Evolutionary conservation across 2,888 invertebrate species (phyloP).

Genomic region (Tipula unca): DNA sequence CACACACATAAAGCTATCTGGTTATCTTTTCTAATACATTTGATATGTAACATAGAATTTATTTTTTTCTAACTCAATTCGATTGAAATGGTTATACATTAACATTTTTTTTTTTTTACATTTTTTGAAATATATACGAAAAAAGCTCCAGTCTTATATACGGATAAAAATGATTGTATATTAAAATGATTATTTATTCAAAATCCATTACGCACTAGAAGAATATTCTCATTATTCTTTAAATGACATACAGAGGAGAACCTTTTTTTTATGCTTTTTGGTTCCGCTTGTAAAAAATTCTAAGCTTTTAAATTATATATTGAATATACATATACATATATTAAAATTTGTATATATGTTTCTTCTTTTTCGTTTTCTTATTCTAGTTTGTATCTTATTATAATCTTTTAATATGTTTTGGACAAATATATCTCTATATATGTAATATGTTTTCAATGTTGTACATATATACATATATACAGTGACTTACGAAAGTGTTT

Average conservation of each 20-base stretch:
- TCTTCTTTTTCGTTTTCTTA: not conserved
- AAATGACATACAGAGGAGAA: not conserved
- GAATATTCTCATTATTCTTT: not conserved
- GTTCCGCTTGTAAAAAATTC: not conserved
- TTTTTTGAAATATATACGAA: not conserved
- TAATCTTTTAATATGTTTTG: not conserved
- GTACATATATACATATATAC: not conserved
- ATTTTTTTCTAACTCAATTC: not conserved
- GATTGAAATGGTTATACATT: not conserved
- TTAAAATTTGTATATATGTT: not conserved
- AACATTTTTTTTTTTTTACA: not conserved
- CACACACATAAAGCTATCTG: not conserved
- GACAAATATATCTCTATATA: not conserved
- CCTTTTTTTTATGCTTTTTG: not conserved
- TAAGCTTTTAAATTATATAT: not conserved
- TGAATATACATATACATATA: not conserved
- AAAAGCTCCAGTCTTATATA: not conserved
- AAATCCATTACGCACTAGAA: not conserved
- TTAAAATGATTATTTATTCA: not conserved
- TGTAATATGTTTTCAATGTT: not conserved
- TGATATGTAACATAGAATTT: not conserved
- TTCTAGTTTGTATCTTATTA: not conserved
- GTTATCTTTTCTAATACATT: not conserved
- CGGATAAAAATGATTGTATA: not conserved
- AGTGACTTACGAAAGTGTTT: not conserved